These are phyloP conservation scores for Ptychodera flava DNA, from an alignment of 35 echinoderm and acorn worm genomes.

Conservation along the genomic window DNA sequence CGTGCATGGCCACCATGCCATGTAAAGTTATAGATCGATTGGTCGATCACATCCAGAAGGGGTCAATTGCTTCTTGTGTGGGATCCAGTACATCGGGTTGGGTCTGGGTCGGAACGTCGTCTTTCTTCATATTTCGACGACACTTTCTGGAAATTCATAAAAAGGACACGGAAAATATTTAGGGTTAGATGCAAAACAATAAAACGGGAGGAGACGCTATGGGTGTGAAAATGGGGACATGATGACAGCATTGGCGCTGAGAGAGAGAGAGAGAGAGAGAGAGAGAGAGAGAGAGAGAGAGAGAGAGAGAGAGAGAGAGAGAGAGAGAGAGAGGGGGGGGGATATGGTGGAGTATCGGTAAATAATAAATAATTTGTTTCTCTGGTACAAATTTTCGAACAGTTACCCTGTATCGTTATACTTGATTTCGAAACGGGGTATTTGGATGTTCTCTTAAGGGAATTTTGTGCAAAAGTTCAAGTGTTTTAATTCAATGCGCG, in stretches of 20 bases:
- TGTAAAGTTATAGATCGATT: too few species aligned
- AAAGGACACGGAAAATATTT: not conserved
- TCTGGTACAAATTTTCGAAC: too few species aligned
- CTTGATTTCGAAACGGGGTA: too few species aligned
- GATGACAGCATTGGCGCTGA: not conserved
- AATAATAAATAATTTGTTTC: too few species aligned
- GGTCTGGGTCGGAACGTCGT: constrained; percentile 13
- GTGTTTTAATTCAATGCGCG: too few species aligned
- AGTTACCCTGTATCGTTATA: too few species aligned
- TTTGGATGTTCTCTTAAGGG: too few species aligned
- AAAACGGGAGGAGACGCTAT: not conserved
- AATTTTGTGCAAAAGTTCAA: too few species aligned
- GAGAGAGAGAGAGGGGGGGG: too few species aligned
- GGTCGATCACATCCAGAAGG: constrained; percentile 45
- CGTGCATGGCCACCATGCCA: too few species aligned
- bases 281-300: not conserved
- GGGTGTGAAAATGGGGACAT: not conserved
- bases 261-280: not conserved
- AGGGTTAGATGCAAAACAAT: not conserved
- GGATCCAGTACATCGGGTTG: constrained; percentile 6
- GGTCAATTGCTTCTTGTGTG: constrained; percentile 22
- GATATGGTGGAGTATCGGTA: too few species aligned
- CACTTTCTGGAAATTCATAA: constrained; percentile 24
- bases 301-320: not conserved
- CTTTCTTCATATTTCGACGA: constrained; percentile 47